Base-by-base conservation (phyloP, 2,888 invertebrate genomes). In the Mesochorus sp. region DNA sequence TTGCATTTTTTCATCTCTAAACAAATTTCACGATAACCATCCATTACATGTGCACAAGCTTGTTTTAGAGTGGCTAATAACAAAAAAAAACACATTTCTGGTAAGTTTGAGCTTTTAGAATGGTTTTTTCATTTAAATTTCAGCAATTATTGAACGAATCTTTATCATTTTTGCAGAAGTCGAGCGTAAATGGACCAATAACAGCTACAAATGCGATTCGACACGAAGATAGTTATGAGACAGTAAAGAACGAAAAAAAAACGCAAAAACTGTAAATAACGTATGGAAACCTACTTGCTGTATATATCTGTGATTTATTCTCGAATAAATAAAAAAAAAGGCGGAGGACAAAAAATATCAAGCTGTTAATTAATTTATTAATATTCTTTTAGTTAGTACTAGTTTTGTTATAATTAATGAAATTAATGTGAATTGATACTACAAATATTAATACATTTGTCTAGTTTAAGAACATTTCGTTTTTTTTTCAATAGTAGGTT, bases 391-490 rank as follows among this genome's bases (percentile, higher is more conserved):
- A 0, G 31, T 14, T 12, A 14, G 14, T 14, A 14, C 14, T 28
- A 1, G 3, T 34, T 34, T 28, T n/a, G 4, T 53, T 28, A 28
- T 12, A 10, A 6, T 6, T 14, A 53, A 12, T 10, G 12, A 8
- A 57, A 19, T 47, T 61, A 42, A 67, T 53, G 49, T 37, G 57
- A 62, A 62, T 66, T 57, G 66, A 73, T 75, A 75, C 66, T 70
- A 73, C 62, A 24, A 67, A 66, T 26, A 14, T 3, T 59, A 71
- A 57, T 49, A 51, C 19, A 34, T 17, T 37, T 17, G 8, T 17
- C 21, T 55, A 31, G 42, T 39, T 39, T 12, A 37, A 24, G 12
- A 6, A 37, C 6, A 51, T 55, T 37, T 64, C 5, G 44, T 61
- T 53, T 76, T 64, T 31, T 67, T 68, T 1, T 37, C 34, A 21